Evolutionary conservation across 2,113 vertebrate genomes (phyloP).

Genomic region (Urocolius indicus): DNA sequence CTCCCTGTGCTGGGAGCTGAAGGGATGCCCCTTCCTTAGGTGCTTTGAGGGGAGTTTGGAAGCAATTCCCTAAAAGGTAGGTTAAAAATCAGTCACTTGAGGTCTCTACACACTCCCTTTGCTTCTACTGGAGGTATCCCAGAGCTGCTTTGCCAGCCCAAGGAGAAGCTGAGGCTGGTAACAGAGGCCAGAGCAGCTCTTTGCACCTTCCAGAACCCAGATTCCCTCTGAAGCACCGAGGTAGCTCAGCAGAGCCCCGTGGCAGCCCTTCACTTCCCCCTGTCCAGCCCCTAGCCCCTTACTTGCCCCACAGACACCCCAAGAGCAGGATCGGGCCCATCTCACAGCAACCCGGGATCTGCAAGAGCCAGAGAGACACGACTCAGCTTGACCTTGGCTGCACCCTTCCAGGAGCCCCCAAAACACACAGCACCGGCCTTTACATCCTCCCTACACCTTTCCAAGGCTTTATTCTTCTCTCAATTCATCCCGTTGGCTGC

Average conservation of each 20-base stretch:
- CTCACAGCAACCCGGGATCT: neutral
- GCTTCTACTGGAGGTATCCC: neutral
- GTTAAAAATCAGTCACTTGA: neutral
- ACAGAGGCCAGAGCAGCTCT: neutral
- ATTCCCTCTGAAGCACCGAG: rapidly evolving
- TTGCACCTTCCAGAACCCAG: neutral
- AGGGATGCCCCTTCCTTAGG: neutral
- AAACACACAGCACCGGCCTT: rapidly evolving
- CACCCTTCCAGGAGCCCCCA: neutral
- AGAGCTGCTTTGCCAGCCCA: neutral
- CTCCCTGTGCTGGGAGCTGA: too few relatives aligned
- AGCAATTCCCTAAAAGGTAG: neutral
- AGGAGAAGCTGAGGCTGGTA: rapidly evolving
- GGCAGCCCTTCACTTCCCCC: neutral
- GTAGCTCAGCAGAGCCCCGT: neutral
- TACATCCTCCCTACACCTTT: rapidly evolving
- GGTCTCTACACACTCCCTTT: neutral
- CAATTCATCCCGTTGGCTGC: too few relatives aligned
- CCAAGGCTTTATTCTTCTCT: neutral
- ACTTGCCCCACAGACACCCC: neutral
- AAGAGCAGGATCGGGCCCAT: neutral
- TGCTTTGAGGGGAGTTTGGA: neutral
- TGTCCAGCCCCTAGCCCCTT: neutral
- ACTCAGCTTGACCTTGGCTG: rapidly evolving
- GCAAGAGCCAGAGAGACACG: neutral